Evolutionary conservation across 2,888 invertebrate genomes (phyloP).

Genomic region (Synergus gifuensis): DNA sequence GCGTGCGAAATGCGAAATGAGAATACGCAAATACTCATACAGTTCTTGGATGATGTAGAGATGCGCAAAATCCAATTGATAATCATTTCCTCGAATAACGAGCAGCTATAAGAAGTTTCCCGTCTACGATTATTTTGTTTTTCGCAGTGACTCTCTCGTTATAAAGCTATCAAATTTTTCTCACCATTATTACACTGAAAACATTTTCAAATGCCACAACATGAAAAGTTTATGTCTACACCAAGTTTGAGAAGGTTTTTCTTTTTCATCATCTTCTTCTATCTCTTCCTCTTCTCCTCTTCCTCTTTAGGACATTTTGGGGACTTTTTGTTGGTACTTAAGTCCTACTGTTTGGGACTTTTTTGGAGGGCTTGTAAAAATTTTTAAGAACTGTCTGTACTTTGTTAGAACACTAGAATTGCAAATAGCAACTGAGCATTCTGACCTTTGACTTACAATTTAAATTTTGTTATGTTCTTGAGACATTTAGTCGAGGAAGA

Average conservation of each 20-base stretch:
- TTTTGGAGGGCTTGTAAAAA: too few species aligned
- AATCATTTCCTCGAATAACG: not conserved
- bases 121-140: not conserved
- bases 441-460: conserved; percentile 19
- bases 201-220: not conserved
- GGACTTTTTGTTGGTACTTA: too few species aligned
- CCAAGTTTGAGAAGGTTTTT: too few species aligned
- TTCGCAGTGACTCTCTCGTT: not conserved
- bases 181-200: not conserved
- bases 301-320: too few species aligned
- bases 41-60: not conserved
- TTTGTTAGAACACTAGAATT: too few species aligned
- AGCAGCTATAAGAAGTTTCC: not conserved
- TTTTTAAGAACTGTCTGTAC: too few species aligned
- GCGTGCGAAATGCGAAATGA: too few species aligned
- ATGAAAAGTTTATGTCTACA: too few species aligned
- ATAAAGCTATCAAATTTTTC: conserved; percentile 8
- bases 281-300: too few species aligned
- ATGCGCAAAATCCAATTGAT: not conserved
- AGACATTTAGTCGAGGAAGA: conserved; percentile 2
- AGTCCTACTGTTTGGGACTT: too few species aligned
- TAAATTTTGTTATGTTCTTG: not conserved
- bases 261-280: too few species aligned
- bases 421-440: not conserved
- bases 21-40: not conserved